Evolutionary conservation across 2,113 vertebrate genomes (phyloP).

Genomic region (Danio rerio): GRCz12tu NC_133184.1:34306501-34307000

Average conservation of each 20-base stretch:
- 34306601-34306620: conserved; percentile 52
- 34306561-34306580: conserved; percentile 54
- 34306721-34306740: neutral
- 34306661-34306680: conserved; percentile 41
- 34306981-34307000: neutral
- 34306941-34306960: conserved; percentile 29
- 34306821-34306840: conserved; percentile 39
- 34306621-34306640: conserved; percentile 56
- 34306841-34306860: conserved; percentile 34
- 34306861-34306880: conserved; percentile 49
- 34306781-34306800: conserved; percentile 62
- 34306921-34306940: conserved; percentile 29
- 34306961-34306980: conserved; percentile 32
- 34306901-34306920: conserved; percentile 30
- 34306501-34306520: conserved; percentile 11
- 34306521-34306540: neutral
- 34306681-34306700: conserved; percentile 38
- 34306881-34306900: conserved; percentile 44
- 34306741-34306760: conserved; percentile 51
- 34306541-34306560: conserved; percentile 47
- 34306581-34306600: conserved; percentile 46
- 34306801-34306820: conserved; percentile 58
- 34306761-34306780: conserved; percentile 58
- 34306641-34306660: conserved; percentile 56
- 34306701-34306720: conserved; percentile 7